These are phyloP conservation scores for Serrognathus titanus DNA, from an alignment of 2,888 invertebrate genomes.

Conservation along the genomic window DNA sequence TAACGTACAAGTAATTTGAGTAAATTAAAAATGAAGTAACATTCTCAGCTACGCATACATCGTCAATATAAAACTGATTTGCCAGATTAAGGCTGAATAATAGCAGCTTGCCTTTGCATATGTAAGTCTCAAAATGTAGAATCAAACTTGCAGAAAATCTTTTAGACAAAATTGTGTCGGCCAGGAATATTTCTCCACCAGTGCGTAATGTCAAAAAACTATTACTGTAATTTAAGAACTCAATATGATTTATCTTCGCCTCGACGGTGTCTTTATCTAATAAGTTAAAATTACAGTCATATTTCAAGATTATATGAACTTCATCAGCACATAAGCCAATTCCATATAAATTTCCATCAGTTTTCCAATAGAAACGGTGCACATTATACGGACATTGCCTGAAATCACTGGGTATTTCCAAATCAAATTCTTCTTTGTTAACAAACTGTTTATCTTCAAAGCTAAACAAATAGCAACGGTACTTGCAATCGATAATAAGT, in stretches of 20 bases:
- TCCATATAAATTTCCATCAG: constrained; percentile 6
- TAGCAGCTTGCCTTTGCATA: constrained; percentile 4
- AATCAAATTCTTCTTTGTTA: not conserved
- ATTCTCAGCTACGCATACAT: constrained; percentile 37
- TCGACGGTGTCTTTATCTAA: not conserved
- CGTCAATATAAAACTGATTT: constrained; percentile 34
- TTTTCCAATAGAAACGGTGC: constrained; percentile 24
- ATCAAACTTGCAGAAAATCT: not conserved
- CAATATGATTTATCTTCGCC: not conserved
- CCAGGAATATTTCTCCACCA: not conserved
- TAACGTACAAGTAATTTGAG: constrained; percentile 45
- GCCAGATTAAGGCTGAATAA: constrained; percentile 14
- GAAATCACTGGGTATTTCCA: not conserved
- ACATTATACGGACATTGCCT: constrained; percentile 16
- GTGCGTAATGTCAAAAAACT: not conserved
- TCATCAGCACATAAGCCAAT: constrained; percentile 1
- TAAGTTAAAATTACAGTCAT: not conserved
- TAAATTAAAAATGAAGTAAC: constrained; percentile 47
- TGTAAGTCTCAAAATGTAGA: constrained; percentile 4
- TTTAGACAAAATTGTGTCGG: not conserved
- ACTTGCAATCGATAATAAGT: constrained; percentile 25
- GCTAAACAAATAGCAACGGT: constrained; percentile 1
- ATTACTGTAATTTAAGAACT: not conserved
- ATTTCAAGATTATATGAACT: not conserved
- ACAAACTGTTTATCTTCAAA: not conserved